Conservation (phyloP, 2,113 vertebrate genomes). For the Anthoscopus minutus region DNA sequence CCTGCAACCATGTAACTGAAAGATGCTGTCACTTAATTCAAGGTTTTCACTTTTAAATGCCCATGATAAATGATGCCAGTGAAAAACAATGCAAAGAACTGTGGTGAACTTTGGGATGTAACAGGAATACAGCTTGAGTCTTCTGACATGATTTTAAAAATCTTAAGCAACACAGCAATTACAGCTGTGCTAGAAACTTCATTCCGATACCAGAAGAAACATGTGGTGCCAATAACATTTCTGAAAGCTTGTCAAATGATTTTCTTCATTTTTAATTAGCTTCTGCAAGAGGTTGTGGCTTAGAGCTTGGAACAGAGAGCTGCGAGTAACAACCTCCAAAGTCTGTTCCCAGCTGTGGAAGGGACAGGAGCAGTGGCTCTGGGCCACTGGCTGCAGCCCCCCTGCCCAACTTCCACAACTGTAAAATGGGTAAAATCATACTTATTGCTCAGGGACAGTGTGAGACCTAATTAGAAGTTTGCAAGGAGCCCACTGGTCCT, state of each 20-base stretch:
- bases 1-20: neutral
- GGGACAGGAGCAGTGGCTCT: neutral
- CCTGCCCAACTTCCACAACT: neutral
- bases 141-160: neutral
- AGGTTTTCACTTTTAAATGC: neutral
- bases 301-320: neutral
- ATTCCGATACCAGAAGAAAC: neutral
- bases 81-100: neutral
- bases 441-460: neutral
- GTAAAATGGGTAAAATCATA: neutral
- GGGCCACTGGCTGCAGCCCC: neutral
- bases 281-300: neutral
- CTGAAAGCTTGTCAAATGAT: neutral
- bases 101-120: neutral
- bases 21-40: neutral
- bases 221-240: neutral
- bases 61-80: neutral
- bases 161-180: neutral
- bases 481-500: neutral
- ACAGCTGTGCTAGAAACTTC: neutral
- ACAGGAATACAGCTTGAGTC: neutral
- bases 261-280: neutral
- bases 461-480: constrained; percentile 28
- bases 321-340: neutral
- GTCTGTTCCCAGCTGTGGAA: neutral